These are phyloP conservation scores for Tenrec ecaudatus DNA, from an alignment of 2,113 vertebrate genomes.

Conservation along the genomic window DNA sequence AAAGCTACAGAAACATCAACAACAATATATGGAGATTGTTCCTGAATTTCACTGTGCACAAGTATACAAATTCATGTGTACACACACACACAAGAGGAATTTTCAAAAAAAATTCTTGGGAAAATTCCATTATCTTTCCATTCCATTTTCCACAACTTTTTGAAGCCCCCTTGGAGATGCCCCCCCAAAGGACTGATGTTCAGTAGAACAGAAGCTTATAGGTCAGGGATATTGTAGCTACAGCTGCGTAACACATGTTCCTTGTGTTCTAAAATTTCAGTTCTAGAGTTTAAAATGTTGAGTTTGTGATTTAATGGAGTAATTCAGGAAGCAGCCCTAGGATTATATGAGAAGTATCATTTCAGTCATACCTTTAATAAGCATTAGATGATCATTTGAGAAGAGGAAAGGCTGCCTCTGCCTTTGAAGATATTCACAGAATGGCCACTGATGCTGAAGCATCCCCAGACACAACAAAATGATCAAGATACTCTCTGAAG, in stretches of 20 bases:
- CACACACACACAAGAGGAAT: too few relatives aligned
- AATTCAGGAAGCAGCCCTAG: constrained; percentile 4
- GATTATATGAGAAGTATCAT: background rate
- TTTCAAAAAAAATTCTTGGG: too few relatives aligned
- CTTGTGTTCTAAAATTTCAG: too few relatives aligned
- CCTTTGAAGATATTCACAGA: background rate
- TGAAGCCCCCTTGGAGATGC: background rate
- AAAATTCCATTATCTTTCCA: too few relatives aligned
- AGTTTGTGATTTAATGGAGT: background rate
- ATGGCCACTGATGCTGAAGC: background rate
- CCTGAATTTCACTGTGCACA: background rate
- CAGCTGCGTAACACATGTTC: background rate
- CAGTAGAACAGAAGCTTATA: background rate
- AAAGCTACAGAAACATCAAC: too few relatives aligned
- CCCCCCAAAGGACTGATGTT: background rate
- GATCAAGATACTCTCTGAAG: background rate
- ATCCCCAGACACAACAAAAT: background rate
- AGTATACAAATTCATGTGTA: background rate
- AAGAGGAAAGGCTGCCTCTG: background rate
- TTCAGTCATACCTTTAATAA: background rate
- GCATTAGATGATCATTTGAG: background rate
- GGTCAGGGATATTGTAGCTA: background rate
- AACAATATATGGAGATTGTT: too few relatives aligned
- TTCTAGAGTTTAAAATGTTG: background rate
- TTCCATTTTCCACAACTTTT: too few relatives aligned